Base-by-base conservation (phyloP, 2,113 vertebrate species). In the Hypomesus transpacificus region DNA sequence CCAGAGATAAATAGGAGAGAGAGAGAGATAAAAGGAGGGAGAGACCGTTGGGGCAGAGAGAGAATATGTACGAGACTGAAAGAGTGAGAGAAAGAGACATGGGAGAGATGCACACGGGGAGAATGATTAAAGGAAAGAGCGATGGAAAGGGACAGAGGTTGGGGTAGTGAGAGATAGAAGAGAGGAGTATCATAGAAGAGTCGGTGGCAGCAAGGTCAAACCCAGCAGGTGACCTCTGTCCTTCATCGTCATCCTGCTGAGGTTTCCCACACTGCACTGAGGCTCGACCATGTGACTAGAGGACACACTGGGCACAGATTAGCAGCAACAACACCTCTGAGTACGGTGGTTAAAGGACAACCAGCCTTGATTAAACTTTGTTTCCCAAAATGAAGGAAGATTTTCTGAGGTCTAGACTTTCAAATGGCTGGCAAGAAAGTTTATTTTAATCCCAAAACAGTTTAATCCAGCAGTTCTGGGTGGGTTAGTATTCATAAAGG, bases 201-300 rank as follows among this genome's bases (percentile, higher is more conserved):
- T 70, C 71, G 70, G 46, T 26, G 34, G 18, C 69, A 22, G 53
- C 56, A 78, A 82, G 70, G 84, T 86, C 81, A 77, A 71, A 73
- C 73, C 75, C 81, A 75, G 68, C 67, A 70, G 80, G 81, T 66
- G 77, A 84, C 76, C 81, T 65, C 71, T 69, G 80, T 80, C 72
- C 75, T 73, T 78, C 72, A n/a, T n/a, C 84, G 82, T 76, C 61
- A 76, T 73, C 70, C 62, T 34, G 34, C 77, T 82, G 67, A 64
- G 73, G 69, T 80, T 66, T 73, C 74, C 63, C 75, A 80, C 62
- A 68, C 13, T 68, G 66, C 76, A 81, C 28, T 70, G 31, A 14
- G 64, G 60, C 69, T 52, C 14, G 34, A 65, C 54, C 70, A 80
- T 64, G 53, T 79, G 73, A 83, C 61, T 22, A 16, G 14, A 26